These are phyloP conservation scores for Coelopa frigida DNA, from an alignment of 1,140 invertebrate species.

Conservation along the genomic window DNA sequence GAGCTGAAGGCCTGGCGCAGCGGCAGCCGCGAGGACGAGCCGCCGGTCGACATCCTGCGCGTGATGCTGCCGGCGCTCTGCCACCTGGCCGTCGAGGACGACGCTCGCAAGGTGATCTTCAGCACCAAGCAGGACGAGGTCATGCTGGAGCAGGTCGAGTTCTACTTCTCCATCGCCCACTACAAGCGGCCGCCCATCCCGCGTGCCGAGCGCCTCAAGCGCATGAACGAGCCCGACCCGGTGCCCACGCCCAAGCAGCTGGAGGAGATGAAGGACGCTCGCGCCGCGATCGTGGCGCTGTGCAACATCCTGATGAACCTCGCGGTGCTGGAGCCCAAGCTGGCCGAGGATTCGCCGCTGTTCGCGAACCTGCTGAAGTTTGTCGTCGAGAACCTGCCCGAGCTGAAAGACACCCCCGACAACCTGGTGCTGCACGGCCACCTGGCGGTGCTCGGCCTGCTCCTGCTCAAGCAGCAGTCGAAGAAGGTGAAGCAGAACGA, in stretches of 20 bases:
- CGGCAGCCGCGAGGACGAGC: constrained; percentile 53
- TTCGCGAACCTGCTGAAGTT: constrained; percentile 79
- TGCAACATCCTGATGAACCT: constrained; percentile 92
- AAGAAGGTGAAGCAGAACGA: constrained; percentile 76
- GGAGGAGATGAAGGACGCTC: constrained; percentile 75
- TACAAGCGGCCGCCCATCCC: constrained; percentile 76
- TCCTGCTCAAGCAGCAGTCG: constrained; percentile 76
- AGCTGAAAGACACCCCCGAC: constrained; percentile 72
- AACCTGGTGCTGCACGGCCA: constrained; percentile 80
- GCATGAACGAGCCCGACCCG: constrained; percentile 62
- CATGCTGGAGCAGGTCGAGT: constrained; percentile 67
- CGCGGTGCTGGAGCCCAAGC: constrained; percentile 74
- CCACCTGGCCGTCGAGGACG: constrained; percentile 84
- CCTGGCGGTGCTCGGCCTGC: constrained; percentile 70
- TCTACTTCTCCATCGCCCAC: constrained; percentile 80
- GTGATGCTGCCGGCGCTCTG: constrained; percentile 80
- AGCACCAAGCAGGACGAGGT: constrained; percentile 72
- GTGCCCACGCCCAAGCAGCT: constrained; percentile 63
- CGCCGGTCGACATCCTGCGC: constrained; percentile 65
- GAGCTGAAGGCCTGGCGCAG: constrained; percentile 50
- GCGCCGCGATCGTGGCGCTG: constrained; percentile 73
- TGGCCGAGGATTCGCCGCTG: constrained; percentile 65
- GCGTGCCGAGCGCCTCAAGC: constrained; percentile 66
- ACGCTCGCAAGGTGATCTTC: constrained; percentile 71
- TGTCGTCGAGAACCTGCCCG: constrained; percentile 77